Percentiles rank a stretch among this genome's conserved stretches.
Evolutionary conservation across 2,888 invertebrate genomes (phyloP).

Genomic region (Ectobius pallidus): DNA sequence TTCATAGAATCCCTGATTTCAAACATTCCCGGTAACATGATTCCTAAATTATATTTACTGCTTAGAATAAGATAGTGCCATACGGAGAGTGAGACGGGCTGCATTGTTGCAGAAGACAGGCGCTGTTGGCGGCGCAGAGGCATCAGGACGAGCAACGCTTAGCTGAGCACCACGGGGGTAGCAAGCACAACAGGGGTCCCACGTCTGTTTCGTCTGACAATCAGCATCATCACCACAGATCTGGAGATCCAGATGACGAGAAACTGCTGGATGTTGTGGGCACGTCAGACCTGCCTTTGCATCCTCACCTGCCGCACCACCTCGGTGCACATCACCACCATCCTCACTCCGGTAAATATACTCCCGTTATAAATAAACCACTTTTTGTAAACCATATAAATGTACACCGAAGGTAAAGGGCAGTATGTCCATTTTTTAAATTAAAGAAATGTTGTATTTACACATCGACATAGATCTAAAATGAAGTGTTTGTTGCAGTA

Average conservation of each 20-base stretch:
- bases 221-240: conserved; percentile 39
- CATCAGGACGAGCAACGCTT: conserved; percentile 52
- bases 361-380: too few relatives aligned
- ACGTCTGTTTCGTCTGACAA: conserved; percentile 54
- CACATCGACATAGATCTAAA: too few relatives aligned
- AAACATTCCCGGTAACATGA: too few relatives aligned
- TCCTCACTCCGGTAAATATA: conserved; percentile 48
- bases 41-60: too few relatives aligned
- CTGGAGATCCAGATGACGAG: conserved; percentile 70
- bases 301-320: conserved; percentile 45
- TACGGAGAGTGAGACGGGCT: conserved; percentile 29
- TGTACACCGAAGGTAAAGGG: too few relatives aligned
- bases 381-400: too few relatives aligned
- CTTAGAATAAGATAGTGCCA: too few relatives aligned
- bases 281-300: conserved; percentile 73
- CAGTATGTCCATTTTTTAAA: too few relatives aligned
- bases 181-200: conserved; percentile 48
- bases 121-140: conserved; percentile 58
- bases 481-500: too few relatives aligned
- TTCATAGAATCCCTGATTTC: too few relatives aligned
- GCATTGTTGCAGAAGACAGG: conserved; percentile 57
- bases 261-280: conserved; percentile 87
- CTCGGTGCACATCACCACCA: conserved; percentile 46
- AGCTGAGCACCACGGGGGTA: conserved; percentile 53
- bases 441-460: too few relatives aligned